Conservation (phyloP, 2,888 invertebrate genomes). For the Allacma fusca region DNA sequence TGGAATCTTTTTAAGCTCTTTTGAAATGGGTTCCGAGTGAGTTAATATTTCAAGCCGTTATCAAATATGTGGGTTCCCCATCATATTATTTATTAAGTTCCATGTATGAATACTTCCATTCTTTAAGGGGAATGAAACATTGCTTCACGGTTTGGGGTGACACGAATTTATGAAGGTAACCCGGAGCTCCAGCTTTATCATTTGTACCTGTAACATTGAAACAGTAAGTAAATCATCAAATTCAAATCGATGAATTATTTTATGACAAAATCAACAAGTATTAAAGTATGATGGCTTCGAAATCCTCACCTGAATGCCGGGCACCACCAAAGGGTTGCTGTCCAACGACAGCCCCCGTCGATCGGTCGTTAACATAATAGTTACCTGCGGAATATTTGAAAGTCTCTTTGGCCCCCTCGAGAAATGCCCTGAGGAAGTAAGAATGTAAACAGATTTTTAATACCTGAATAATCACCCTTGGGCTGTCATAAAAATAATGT, state of each 20-base stretch:
- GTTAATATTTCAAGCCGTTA: too few species aligned
- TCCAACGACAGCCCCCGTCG: slow-evolving; percentile 97
- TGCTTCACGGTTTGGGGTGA: slow-evolving; percentile 95
- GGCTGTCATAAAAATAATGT: too few species aligned
- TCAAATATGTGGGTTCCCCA: too few species aligned
- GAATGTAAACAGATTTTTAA: too few species aligned
- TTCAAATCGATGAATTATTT: too few species aligned
- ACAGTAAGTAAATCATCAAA: too few species aligned
- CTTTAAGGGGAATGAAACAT: slow-evolving; percentile 82
- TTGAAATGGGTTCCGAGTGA: too few species aligned
- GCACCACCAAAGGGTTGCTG: slow-evolving; percentile 99
- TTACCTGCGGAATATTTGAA: slow-evolving; percentile 94
- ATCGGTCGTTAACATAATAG: slow-evolving; percentile 98
- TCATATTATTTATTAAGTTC: too few species aligned
- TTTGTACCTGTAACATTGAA: slow-evolving; percentile 97
- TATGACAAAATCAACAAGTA: too few species aligned
- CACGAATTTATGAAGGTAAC: slow-evolving; percentile 90
- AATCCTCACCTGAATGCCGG: slow-evolving; percentile 80
- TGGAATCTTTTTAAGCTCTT: too few species aligned
- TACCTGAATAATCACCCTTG: too few species aligned
- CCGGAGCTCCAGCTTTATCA: slow-evolving; percentile 98
- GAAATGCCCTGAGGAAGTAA: slow-evolving; percentile 73
- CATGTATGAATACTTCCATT: slow-evolving; percentile 92
- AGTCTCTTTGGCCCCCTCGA: slow-evolving; percentile 78
- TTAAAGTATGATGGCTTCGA: too few species aligned